Conservation (phyloP, 2,113 vertebrate species). For the Pachypanchax playfairii region DNA sequence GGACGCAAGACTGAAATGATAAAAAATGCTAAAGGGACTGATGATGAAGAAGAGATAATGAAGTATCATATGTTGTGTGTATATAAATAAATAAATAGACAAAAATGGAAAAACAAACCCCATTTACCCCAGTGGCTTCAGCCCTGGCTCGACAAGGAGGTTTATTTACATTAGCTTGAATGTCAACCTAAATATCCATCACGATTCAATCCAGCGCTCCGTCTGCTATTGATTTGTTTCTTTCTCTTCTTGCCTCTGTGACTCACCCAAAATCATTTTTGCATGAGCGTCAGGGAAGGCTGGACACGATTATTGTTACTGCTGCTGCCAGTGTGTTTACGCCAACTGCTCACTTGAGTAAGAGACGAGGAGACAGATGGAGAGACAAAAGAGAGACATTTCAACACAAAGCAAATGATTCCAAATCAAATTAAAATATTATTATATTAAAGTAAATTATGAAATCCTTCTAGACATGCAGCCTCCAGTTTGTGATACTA, state of each 20-base stretch:
- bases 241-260: constrained; percentile 33
- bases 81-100: constrained; percentile 10
- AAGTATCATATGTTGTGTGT: constrained; percentile 19
- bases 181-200: constrained; percentile 62
- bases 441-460: not conserved
- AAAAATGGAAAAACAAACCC: constrained; percentile 25
- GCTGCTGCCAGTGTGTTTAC: constrained; percentile 37
- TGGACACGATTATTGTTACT: constrained; percentile 44
- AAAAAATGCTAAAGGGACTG: not conserved
- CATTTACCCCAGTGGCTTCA: constrained; percentile 28
- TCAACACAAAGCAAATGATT: constrained; percentile 13
- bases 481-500: accelerated
- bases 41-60: constrained; percentile 18
- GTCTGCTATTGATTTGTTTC: constrained; percentile 62
- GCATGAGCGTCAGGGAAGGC: constrained; percentile 40
- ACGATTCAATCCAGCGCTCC: constrained; percentile 14
- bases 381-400: constrained; percentile 16
- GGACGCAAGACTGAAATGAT: too few relatives aligned
- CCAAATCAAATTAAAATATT: not conserved
- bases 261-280: constrained; percentile 52
- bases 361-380: constrained; percentile 15
- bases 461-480: not conserved
- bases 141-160: constrained; percentile 7
- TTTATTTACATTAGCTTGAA: constrained; percentile 57
- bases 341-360: constrained; percentile 49